Conservation (phyloP, 2,888 invertebrate species). For the Zaprionus lineosus region DNA sequence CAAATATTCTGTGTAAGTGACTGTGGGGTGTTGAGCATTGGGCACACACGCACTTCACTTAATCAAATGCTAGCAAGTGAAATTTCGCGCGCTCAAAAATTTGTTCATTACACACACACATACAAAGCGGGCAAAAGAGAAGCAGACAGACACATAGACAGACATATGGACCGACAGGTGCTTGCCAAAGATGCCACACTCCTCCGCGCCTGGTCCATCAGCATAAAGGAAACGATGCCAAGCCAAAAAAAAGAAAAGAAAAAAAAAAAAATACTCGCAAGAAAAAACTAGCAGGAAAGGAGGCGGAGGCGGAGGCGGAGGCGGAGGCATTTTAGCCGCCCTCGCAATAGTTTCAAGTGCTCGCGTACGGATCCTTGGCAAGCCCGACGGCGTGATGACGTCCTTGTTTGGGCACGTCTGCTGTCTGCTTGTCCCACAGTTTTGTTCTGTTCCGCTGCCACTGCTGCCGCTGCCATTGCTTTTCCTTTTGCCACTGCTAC, state of each 20-base stretch:
- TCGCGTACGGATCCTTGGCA: slow-evolving; percentile 31
- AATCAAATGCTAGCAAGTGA: slow-evolving; percentile 56
- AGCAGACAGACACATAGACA: neutral
- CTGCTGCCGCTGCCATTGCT: too few relatives aligned
- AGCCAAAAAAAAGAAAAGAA: slow-evolving; percentile 31
- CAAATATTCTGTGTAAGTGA: neutral
- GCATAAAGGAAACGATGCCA: slow-evolving; percentile 9
- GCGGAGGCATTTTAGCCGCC: slow-evolving; percentile 46
- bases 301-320: too few relatives aligned
- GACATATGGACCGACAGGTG: slow-evolving; percentile 1
- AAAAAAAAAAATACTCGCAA: slow-evolving; percentile 29
- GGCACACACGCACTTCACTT: slow-evolving; percentile 47
- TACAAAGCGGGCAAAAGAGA: neutral
- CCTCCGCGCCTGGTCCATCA: neutral
- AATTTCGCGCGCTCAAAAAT: slow-evolving; percentile 50
- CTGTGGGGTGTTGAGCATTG: neutral
- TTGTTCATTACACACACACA: slow-evolving; percentile 49
- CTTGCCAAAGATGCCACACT: slow-evolving; percentile 4
- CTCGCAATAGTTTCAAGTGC: slow-evolving; percentile 57
- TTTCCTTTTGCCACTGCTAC: too few relatives aligned
- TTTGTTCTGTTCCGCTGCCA: neutral
- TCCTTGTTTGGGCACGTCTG: slow-evolving; percentile 46
- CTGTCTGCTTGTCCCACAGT: slow-evolving; percentile 17
- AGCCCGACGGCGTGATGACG: slow-evolving; percentile 43
- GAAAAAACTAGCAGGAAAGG: slow-evolving; percentile 53